Conservation (phyloP, 2,113 vertebrate genomes). For the Eclectus roratus region DNA sequence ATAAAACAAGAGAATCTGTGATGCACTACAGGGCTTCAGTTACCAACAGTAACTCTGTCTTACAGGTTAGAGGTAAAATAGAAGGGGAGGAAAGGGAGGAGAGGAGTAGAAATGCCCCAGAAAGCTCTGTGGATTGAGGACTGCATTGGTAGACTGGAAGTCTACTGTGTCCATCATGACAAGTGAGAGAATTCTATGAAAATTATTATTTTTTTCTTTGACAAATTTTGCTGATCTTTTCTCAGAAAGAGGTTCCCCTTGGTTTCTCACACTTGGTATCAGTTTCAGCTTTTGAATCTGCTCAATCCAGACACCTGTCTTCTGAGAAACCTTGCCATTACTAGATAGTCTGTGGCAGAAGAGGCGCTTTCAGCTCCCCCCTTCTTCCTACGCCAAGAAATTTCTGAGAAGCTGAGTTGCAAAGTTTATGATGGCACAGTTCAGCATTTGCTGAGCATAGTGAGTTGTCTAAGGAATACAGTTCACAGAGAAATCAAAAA, state of each 20-base stretch:
- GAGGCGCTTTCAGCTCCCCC: neutral
- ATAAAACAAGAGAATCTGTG: neutral
- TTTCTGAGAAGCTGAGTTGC: neutral
- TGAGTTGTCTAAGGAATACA: neutral
- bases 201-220: neutral
- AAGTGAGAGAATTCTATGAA: neutral
- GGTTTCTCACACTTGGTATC: neutral
- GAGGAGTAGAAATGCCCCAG: rapidly evolving
- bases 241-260: neutral
- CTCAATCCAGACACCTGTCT: neutral
- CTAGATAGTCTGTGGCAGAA: neutral
- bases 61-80: neutral
- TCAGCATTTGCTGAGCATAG: neutral
- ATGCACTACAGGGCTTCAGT: neutral
- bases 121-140: neutral
- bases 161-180: neutral
- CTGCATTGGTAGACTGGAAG: neutral
- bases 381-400: neutral
- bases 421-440: neutral
- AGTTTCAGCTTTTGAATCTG: neutral
- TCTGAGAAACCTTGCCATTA: neutral
- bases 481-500: neutral
- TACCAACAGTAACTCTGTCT: neutral
- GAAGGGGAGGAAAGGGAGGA: neutral
- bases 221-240: neutral